phyloP scores from a whole-genome alignment of 2,113 vertebrate genomes.

The Notarius quadriscutis region DNA sequence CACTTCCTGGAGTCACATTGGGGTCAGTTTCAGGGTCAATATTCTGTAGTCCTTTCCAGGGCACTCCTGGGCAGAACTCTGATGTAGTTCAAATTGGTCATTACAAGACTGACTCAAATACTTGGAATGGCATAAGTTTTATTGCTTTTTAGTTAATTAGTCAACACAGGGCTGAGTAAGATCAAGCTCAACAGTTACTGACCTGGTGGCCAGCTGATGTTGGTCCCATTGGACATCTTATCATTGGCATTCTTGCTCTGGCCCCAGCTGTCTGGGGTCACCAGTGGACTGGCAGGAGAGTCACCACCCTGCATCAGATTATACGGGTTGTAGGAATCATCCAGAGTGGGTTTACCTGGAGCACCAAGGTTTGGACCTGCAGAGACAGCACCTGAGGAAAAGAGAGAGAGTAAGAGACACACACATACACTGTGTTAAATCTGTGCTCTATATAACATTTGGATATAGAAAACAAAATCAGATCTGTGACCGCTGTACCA shows the following conservation, averaged over 20 bases:
- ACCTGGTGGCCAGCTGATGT: constrained; percentile 99
- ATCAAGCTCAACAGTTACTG: background rate
- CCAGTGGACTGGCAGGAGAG: constrained; percentile 87
- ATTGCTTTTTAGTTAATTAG: background rate
- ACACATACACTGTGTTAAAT: background rate
- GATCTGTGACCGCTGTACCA: constrained; percentile 64
- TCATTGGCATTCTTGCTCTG: constrained; percentile 92
- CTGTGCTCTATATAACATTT: background rate
- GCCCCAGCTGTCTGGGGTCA: constrained; percentile 93
- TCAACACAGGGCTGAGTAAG: background rate
- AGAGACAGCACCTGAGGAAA: constrained; percentile 91
- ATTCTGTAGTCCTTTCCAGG: constrained; percentile 99
- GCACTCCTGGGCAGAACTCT: constrained; percentile 98
- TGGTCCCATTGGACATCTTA: constrained; percentile 96
- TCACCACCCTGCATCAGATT: constrained; percentile 89
- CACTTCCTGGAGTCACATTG: constrained; percentile 96
- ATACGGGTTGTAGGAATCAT: constrained; percentile 92
- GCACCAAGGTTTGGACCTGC: constrained; percentile 80
- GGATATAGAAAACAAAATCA: background rate
- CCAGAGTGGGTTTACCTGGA: constrained; percentile 87
- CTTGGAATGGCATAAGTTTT: background rate
- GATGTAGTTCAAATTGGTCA: constrained; percentile 10
- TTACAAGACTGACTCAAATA: background rate
- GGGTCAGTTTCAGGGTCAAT: constrained; percentile 98
- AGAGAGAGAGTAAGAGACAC: background rate